Evolutionary conservation across 2,888 invertebrate genomes (phyloP), one percentile per base, ranked within the genome.

Genomic region (Quadriops clusia): DNA sequence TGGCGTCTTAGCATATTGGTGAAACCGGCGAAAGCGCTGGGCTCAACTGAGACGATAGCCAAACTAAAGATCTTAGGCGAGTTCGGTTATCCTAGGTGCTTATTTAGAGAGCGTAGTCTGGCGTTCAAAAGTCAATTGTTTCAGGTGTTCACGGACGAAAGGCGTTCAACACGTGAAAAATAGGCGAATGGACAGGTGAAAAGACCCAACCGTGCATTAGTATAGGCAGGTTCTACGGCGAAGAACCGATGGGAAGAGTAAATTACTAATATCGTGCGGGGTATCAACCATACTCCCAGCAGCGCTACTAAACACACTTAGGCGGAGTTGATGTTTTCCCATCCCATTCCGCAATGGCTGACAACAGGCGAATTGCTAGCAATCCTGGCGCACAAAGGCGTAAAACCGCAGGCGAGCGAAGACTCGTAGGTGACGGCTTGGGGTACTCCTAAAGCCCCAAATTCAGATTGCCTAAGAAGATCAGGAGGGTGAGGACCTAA

Each of bases 141-240:
- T 30, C 26, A 9, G 18, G 28, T 28, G 6, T 44, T 40, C 30
- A 27, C 35, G 36, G 36, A 17, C 33, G 37, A 6, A 39, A n/a
- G n/a, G n/a, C n/a, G n/a, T n/a, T n/a, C n/a, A n/a, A n/a, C 30
- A 27, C 35, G 38, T 25, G 32, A 39, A 4, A 11, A 30, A 18
- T 42, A 47, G 8, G n/a, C n/a, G n/a, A n/a, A n/a, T n/a, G n/a
- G n/a, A n/a, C 50, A 50, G 37, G 47, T 45, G 4, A 48, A 50
- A 30, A 28, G 49, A 4, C 45, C 36, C 27, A 47, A 50, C 26
- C 39, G 43, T 14, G 50, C 50, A 0, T 36, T 50, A 10, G 20
- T 49, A n/a, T 44, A 50, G n/a, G 38, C 49, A 4, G 41, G 42
- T 26, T 45, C 42, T 1, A 44, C 34, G 4, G 23, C 33, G 2